Base-by-base conservation (phyloP, 2,113 vertebrate genomes). In the Serinus canaria region DNA sequence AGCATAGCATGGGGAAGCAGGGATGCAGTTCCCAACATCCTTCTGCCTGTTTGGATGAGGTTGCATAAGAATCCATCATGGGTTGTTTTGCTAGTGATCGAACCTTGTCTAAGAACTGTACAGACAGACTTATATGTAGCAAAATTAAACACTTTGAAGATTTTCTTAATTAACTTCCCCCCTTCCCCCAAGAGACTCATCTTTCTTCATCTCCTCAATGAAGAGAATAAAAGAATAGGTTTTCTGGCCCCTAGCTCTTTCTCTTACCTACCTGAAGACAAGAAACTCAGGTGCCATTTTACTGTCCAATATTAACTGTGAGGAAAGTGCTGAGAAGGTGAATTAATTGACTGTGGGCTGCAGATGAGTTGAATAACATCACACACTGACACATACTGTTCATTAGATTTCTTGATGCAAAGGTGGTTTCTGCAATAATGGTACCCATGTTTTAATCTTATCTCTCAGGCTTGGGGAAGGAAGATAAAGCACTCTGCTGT, bases 351-450 rank as follows among this genome's bases (percentile, higher is more conserved):
- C 47, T 53, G 46, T 59, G 56, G 60, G 35, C 56, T 78, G 69
- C 64, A 87, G 69, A 15, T 72, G 89, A n/a, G 44, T 46, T 81
- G 56, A 89, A 33, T 60, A 94, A 41, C 77, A 43, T 43, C 47
- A 39, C 3, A 4, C 37, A 28, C 41, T 81, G 56, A 43, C 62
- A 83, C 63, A 33, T 27, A 44, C 60, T 72, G 31, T 64, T 93
- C 73, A 37, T 89, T 83, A 95, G 37, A 89, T 60, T 92, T 73
- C 89, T 66, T 81, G 73, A 92, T 83, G 83, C 60, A 55, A 77
- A 74, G 66, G 46, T 93, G 63, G 35, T 82, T 96, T 81, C 60
- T 92, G 69, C 53, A 18, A 10, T 79, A 75, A 94, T 2, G 11
- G 49, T 82, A 82, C 35, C 55, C 64, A 22, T 68, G 59, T 73